phyloP scores from a whole-genome alignment of 30 jellyfish, hydroid and myxozoan genomes.

The Cassiopea xamachana region DNA sequence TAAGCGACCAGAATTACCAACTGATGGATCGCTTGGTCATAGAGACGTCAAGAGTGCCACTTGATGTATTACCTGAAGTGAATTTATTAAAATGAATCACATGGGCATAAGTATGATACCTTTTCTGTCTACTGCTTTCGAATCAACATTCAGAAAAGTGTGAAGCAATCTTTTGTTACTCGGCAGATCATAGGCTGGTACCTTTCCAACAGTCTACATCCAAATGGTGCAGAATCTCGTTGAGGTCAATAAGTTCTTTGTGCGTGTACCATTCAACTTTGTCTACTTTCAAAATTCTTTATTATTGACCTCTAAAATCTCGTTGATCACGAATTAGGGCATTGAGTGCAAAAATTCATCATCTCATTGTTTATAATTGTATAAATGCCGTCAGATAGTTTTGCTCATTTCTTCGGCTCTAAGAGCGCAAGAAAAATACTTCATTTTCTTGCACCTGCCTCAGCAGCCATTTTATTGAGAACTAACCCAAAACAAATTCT shows the following conservation, averaged over 20 bases:
- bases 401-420: slow-evolving; percentile 31
- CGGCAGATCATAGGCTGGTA: neutral
- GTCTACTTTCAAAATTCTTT: neutral
- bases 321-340: neutral
- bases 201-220: neutral
- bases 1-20: no score
- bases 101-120: neutral
- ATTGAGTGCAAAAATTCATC: neutral
- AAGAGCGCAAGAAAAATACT: slow-evolving; percentile 3
- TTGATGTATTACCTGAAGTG: neutral
- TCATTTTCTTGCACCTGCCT: slow-evolving; percentile 36
- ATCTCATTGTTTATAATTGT: slow-evolving; percentile 6
- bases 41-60: no score
- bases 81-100: neutral
- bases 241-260: neutral
- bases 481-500: slow-evolving; percentile 3
- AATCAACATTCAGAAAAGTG: slow-evolving; percentile 1
- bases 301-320: neutral
- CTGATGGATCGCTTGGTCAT: no score
- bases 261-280: neutral
- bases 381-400: neutral
- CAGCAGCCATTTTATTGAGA: neutral
- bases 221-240: neutral
- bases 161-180: neutral
- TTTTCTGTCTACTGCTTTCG: neutral